Conservation (phyloP, 2,888 invertebrate species). For the Tachina grossa region DNA sequence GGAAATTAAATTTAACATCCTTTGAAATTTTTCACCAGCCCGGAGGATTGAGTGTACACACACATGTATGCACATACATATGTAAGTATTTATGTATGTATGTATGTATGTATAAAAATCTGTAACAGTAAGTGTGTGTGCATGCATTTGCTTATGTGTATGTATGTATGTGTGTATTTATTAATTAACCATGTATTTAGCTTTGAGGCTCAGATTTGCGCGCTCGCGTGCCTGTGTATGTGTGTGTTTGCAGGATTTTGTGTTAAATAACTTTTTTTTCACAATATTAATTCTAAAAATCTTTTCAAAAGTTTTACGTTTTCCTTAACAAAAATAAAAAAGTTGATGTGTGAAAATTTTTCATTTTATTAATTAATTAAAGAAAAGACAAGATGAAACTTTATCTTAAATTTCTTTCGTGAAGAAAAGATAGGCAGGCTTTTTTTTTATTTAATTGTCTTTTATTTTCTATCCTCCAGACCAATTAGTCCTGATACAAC, state of each 20-base stretch:
- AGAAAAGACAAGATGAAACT: slow-evolving; percentile 27
- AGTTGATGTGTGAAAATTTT: slow-evolving; percentile 68
- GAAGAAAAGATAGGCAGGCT: background rate
- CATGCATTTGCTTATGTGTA: background rate
- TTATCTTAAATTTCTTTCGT: slow-evolving; percentile 31
- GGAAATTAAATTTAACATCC: slow-evolving; percentile 71
- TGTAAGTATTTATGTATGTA: background rate
- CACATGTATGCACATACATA: background rate
- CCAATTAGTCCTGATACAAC: slow-evolving; percentile 67
- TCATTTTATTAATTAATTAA: slow-evolving; percentile 68
- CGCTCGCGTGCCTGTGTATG: background rate
- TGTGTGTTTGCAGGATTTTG: background rate
- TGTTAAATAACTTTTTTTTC: slow-evolving; percentile 34
- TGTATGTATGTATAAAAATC: background rate
- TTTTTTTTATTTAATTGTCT: slow-evolving; percentile 47
- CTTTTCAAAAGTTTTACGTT: slow-evolving; percentile 63
- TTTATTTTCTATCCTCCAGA: slow-evolving; percentile 68
- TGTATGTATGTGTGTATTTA: slow-evolving; percentile 13
- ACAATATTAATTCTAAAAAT: slow-evolving; percentile 53
- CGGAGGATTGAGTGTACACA: background rate
- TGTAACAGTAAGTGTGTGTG: background rate
- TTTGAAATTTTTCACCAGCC: slow-evolving; percentile 41
- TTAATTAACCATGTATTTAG: slow-evolving; percentile 64
- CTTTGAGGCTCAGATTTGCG: slow-evolving; percentile 57
- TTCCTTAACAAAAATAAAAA: slow-evolving; percentile 19